Percentiles rank a stretch among this genome's conserved stretches.
Conservation (phyloP, 2,888 invertebrate genomes). For the Acleris laterana region DNA sequence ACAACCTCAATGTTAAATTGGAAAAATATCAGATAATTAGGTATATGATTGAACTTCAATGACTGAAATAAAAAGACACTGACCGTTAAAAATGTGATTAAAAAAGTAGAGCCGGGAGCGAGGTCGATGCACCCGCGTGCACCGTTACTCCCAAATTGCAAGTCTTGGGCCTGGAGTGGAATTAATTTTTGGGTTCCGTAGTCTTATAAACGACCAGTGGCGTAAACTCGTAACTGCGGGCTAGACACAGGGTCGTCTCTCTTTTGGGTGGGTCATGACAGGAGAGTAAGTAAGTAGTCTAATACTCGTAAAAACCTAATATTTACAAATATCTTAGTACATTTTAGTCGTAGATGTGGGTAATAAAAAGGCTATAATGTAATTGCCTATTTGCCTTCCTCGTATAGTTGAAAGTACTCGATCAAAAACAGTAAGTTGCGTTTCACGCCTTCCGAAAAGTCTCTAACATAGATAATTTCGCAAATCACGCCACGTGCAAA, state of each 20-base stretch:
- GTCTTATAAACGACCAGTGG: not conserved
- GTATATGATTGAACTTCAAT: not conserved
- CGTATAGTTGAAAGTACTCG: too few relatives aligned
- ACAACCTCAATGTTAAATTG: too few relatives aligned
- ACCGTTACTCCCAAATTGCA: conserved; percentile 59
- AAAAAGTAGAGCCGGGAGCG: conserved; percentile 45
- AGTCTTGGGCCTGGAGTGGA: conserved; percentile 44
- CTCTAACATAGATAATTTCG: not conserved
- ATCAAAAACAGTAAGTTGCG: too few relatives aligned
- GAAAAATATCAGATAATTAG: not conserved
- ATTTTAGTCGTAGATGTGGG: too few relatives aligned
- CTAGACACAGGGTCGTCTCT: too few relatives aligned
- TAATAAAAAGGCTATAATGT: too few relatives aligned
- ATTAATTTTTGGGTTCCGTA: conserved; percentile 45
- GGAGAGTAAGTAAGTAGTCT: too few relatives aligned
- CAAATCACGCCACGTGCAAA: not conserved
- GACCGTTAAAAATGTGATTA: conserved; percentile 39
- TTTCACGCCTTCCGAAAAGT: not conserved
- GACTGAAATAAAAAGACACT: conserved; percentile 17
- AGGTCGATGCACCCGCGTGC: conserved; percentile 56
- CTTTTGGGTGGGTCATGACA: too few relatives aligned
- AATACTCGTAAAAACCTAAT: too few relatives aligned
- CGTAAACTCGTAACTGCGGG: too few relatives aligned
- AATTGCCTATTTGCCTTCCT: too few relatives aligned
- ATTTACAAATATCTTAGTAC: too few relatives aligned